phyloP scores from a whole-genome alignment of 2,113 vertebrate species.

The Pygoscelis antarcticus region DNA sequence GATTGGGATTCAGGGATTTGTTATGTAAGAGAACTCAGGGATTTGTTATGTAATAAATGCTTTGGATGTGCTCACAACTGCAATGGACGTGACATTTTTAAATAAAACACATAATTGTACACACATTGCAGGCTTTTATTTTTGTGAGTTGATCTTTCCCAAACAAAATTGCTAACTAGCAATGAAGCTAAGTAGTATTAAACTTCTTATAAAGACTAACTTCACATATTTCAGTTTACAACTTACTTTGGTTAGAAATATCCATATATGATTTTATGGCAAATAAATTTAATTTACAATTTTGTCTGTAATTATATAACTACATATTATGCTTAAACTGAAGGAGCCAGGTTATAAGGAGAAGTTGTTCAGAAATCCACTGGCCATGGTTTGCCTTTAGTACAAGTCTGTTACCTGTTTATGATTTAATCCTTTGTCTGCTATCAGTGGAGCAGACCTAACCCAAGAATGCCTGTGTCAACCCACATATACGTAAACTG shows the following conservation, averaged over 20 bases:
- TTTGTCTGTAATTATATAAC: neutral
- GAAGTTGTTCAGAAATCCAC: neutral
- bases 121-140: neutral
- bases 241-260: neutral
- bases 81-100: neutral
- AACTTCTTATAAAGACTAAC: neutral
- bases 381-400: neutral
- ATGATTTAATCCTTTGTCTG: neutral
- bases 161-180: neutral
- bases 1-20: slow-evolving; percentile 25
- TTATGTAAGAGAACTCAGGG: slow-evolving; percentile 23
- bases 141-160: neutral
- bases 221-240: neutral
- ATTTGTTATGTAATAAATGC: neutral
- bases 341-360: neutral
- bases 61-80: neutral
- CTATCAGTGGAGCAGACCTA: neutral
- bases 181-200: neutral
- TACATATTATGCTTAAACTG: neutral
- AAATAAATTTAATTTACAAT: neutral
- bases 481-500: accelerated
- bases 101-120: neutral
- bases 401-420: neutral
- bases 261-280: neutral
- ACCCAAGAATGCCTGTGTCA: neutral